Base-by-base conservation (phyloP, 2,797 vertebrate genomes). In the Falco columbarius region DNA sequence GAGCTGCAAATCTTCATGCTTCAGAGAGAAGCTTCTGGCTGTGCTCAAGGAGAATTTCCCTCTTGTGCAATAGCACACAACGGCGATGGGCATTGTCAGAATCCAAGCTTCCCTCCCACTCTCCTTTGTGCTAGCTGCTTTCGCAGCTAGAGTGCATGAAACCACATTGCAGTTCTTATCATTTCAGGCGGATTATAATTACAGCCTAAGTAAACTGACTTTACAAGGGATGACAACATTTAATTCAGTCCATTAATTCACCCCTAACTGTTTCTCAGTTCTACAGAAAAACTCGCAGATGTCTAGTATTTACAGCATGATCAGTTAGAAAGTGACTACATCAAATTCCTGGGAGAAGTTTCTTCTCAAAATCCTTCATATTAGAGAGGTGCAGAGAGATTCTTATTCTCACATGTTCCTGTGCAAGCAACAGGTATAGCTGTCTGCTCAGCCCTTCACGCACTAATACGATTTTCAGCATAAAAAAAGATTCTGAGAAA, bases 211-310 rank as follows among this genome's bases (percentile, higher is more conserved):
- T 49, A 93, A 96, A 84, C 61, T 47, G 88, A 92, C 74, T 95
- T 88, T 71, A 84, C 76, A 71, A 80, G 63, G 17, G 63, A 87
- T 90, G 71, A 61, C 85, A 92, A 84, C 90, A 74, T 86, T 93
- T 93, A 89, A 85, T 94, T 89, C 91, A 67, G 86, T 32, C 59
- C 59, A 86, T 96, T 96, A 93, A 95, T 76, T 47, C 73, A 72
- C 58, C 59, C 70, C 76, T 68, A 44, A 88, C 80, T 71, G 79
- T 59, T 86, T 52, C 66, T 66, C 55, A 40, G 80, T 47, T 84
- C 59, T 67, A 23, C 47, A 54, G 70, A 66, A 73, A 61, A 66
- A 19, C 62, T 81, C 34, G 0, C 70, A 81, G 82, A 55, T 71
- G 66, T 75, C 73, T 40, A 67, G 29, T 73, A 55, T 65, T 94